Percentiles rank a stretch among this genome's conserved stretches.
These are phyloP conservation scores for Channa striata DNA, from an alignment of 2,797 vertebrate species.

Conservation along the genomic window DNA sequence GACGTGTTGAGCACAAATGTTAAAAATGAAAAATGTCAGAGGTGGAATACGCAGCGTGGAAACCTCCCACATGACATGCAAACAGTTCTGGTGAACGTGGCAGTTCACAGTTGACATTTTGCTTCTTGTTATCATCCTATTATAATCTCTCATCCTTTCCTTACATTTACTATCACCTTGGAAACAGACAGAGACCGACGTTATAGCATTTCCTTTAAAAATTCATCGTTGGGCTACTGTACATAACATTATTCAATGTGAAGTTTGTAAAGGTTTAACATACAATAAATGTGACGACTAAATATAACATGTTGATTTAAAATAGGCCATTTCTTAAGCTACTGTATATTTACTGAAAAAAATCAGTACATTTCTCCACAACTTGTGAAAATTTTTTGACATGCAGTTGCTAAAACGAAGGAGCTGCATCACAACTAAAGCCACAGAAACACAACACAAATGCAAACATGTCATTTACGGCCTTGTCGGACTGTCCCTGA, in stretches of 20 bases:
- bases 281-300: background rate
- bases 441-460: constrained; percentile 7
- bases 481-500: background rate
- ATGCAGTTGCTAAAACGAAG: background rate
- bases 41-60: background rate
- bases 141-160: constrained; percentile 10
- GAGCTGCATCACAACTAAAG: background rate
- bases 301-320: background rate
- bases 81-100: constrained; percentile 14
- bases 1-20: background rate
- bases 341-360: background rate
- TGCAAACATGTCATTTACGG: constrained; percentile 7
- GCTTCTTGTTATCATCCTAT: constrained; percentile 18
- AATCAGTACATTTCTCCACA: background rate
- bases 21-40: background rate
- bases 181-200: constrained; percentile 36
- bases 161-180: constrained; percentile 38
- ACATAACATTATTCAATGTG: background rate
- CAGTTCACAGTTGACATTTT: constrained; percentile 50
- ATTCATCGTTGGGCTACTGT: background rate
- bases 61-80: constrained; percentile 14
- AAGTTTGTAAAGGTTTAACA: background rate
- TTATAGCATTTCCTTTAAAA: constrained; percentile 18
- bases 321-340: background rate
- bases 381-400: background rate